Base-by-base conservation (phyloP, 2,113 vertebrate species). In the Oreochromis aureus region DNA sequence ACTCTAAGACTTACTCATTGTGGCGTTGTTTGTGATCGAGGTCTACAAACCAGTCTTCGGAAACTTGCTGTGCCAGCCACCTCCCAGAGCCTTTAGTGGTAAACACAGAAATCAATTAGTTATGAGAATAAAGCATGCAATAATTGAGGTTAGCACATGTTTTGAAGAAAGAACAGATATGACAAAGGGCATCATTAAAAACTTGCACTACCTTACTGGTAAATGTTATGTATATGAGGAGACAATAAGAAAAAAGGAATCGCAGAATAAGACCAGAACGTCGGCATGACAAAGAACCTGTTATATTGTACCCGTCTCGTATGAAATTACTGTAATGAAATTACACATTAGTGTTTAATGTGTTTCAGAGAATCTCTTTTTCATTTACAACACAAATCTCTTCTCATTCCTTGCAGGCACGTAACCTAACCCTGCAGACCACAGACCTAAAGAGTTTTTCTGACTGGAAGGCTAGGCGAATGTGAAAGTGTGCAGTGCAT, bases 1-100 rank as follows among this genome's bases (percentile, higher is more conserved):
- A 73, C 19, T 69, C 22, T 22, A 22, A 12, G 81, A 96, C 96
- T 96, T 92, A 97, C 96, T 97, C 96, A 97, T 97, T 84, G 93
- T 94, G 90, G 90, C 66, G 63, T 59, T 34, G 85, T 86, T 80
- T 89, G 91, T 24, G 89, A 84, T 39, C 36, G 89, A 54, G 79
- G 82, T 89, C 85, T 89, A 80, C 78, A 78, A 91, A 82, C 76
- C 81, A 13, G 86, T 94, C 93, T 87, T 94, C 86, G 83, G 91
- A 92, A 94, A 91, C 66, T 18, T 53, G 86, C 81, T 63, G 80
- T 27, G 79, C 82, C 93, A 66, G 81, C 82, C 91, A 76, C 87
- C 85, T 89, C 80, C 5, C 87, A 90, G 87, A 81, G 88, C 90
- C 96, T 96, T 90, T 1, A 30, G 71, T 16, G 27, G 30, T 19